phyloP scores from a whole-genome alignment of 2,797 vertebrate species.

The Platalea minor region DNA sequence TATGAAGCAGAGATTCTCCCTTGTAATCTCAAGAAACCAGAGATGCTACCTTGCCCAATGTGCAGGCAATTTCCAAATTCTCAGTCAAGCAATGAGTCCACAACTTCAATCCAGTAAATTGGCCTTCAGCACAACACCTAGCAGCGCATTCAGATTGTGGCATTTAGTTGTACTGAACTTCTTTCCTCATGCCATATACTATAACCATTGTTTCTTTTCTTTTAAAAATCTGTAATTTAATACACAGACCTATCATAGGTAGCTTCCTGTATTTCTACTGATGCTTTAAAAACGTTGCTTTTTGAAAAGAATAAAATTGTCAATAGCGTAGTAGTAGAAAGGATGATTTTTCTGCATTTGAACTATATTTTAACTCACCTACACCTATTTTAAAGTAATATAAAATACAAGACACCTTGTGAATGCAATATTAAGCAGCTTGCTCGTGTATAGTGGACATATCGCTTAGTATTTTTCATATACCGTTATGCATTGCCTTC shows the following conservation, averaged over 20 bases:
- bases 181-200: neutral
- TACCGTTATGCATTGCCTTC: neutral
- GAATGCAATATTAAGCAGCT: neutral
- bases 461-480: neutral
- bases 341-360: neutral
- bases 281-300: neutral
- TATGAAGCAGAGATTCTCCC: neutral
- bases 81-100: neutral
- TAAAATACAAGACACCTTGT: neutral
- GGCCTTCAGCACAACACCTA: neutral
- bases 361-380: neutral
- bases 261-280: neutral
- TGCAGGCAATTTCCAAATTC: neutral
- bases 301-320: neutral
- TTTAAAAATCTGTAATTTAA: neutral
- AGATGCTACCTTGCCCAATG: neutral
- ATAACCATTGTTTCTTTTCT: neutral
- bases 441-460: neutral
- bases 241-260: neutral
- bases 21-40: neutral
- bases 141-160: neutral
- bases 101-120: neutral
- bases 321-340: neutral
- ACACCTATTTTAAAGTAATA: neutral
- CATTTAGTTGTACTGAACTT: neutral